Percentiles rank a stretch among this genome's conserved stretches.
phyloP scores from a whole-genome alignment of 2,113 vertebrate genomes.

The Suncus etruscus region DNA sequence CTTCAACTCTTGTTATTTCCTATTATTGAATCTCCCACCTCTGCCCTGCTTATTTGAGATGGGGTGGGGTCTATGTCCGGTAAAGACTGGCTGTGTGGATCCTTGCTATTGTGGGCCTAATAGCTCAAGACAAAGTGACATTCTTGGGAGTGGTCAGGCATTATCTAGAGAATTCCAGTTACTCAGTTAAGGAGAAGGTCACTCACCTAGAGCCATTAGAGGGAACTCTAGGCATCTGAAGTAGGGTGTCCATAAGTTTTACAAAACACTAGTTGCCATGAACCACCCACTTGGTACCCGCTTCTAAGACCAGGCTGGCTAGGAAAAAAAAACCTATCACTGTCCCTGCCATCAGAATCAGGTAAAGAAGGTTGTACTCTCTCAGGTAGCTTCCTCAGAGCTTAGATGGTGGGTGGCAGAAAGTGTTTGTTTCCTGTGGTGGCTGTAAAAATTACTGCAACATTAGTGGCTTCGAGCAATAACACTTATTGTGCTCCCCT shows the following conservation, averaged over 20 bases:
- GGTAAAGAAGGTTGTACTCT: not conserved
- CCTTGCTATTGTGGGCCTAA: constrained; percentile 30
- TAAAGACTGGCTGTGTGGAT: constrained; percentile 3
- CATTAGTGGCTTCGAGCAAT: not conserved
- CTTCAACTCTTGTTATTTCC: constrained; percentile 38
- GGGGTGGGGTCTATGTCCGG: constrained; percentile 11
- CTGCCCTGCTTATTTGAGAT: constrained; percentile 10
- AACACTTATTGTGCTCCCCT: not conserved
- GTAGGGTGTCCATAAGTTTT: not conserved
- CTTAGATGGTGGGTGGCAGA: not conserved
- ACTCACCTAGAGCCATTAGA: constrained; percentile 52
- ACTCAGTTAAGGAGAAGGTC: constrained; percentile 52
- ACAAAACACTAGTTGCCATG: not conserved
- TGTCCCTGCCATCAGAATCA: not conserved
- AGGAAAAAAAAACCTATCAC: not conserved
- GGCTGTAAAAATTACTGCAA: not conserved
- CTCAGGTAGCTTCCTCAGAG: not conserved
- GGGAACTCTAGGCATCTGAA: constrained; percentile 62
- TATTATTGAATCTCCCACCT: constrained; percentile 34
- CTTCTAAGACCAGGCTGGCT: not conserved
- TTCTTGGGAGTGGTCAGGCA: constrained; percentile 65
- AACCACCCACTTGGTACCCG: not conserved
- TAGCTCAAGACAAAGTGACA: constrained; percentile 43
- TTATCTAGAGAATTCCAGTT: constrained; percentile 75
- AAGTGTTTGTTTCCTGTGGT: not conserved